A percentile compares a stretch with the other conserved stretches of the same genome.
Conservation (phyloP, 2,113 vertebrate genomes). For the Charadrius vociferus region DNA sequence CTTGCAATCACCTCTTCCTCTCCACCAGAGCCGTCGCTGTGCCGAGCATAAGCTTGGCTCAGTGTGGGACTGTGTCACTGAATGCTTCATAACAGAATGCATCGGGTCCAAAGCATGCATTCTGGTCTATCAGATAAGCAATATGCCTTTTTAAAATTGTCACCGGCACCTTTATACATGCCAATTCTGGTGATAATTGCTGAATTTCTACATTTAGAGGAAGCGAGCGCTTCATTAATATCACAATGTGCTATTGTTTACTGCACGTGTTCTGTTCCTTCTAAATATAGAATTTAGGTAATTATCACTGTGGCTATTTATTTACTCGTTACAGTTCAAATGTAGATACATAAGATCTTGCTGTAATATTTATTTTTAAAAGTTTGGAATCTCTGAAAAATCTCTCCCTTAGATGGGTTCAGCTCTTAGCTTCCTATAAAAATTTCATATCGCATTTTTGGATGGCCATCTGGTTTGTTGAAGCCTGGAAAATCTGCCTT, state of each 20-base stretch:
- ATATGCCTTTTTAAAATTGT: slow-evolving; percentile 77
- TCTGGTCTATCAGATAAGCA: slow-evolving; percentile 75
- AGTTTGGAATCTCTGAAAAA: slow-evolving; percentile 75
- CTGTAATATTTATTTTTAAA: slow-evolving; percentile 79
- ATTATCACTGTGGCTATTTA: slow-evolving; percentile 71
- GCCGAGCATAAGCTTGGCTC: slow-evolving; percentile 65
- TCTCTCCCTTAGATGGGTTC: slow-evolving; percentile 72
- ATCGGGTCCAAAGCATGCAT: slow-evolving; percentile 58
- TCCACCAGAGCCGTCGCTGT: background rate
- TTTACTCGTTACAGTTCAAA: slow-evolving; percentile 71
- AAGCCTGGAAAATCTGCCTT: slow-evolving; percentile 83
- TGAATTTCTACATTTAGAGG: slow-evolving; percentile 79
- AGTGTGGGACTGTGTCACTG: slow-evolving; percentile 56
- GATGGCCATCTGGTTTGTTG: slow-evolving; percentile 85
- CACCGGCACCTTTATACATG: slow-evolving; percentile 72
- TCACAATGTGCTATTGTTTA: slow-evolving; percentile 78
- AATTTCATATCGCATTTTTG: slow-evolving; percentile 83
- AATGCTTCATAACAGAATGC: slow-evolving; percentile 53
- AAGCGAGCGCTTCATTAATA: slow-evolving; percentile 76
- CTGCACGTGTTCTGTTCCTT: slow-evolving; percentile 62
- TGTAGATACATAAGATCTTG: slow-evolving; percentile 66
- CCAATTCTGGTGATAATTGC: slow-evolving; percentile 78
- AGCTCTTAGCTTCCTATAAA: slow-evolving; percentile 80
- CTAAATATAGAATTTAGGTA: slow-evolving; percentile 80
- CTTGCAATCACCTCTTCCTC: slow-evolving; percentile 55